phyloP scores from a whole-genome alignment of 2,888 invertebrate genomes.

The Meloe dianella region DNA sequence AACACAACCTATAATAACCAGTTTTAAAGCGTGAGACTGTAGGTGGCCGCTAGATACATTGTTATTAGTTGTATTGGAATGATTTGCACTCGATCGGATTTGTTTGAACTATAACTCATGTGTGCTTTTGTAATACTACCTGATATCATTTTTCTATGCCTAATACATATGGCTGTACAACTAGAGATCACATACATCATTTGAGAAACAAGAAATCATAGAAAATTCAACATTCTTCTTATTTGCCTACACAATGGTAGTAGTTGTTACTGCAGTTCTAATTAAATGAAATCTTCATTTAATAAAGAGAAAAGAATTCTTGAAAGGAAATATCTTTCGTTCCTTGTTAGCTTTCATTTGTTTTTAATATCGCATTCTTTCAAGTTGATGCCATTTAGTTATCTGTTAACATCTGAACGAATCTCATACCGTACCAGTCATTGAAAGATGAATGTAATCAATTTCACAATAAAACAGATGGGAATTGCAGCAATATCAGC shows the following conservation, averaged over 20 bases:
- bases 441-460: not conserved
- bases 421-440: not conserved
- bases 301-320: not conserved
- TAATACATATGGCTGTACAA: not conserved
- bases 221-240: constrained; percentile 6
- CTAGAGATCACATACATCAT: constrained; percentile 4
- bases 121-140: constrained; percentile 31
- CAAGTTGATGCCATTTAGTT: not conserved
- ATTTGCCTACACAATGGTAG: not conserved
- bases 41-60: constrained; percentile 52
- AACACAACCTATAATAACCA: constrained; percentile 44
- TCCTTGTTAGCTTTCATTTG: not conserved
- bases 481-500: not conserved
- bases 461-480: not conserved
- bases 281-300: not conserved
- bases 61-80: constrained; percentile 49
- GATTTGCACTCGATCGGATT: constrained; percentile 46
- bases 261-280: not conserved
- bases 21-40: constrained; percentile 53
- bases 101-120: constrained; percentile 40
- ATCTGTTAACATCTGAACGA: not conserved
- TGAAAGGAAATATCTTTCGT: not conserved
- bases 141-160: constrained; percentile 10
- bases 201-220: not conserved
- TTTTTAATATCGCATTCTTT: constrained; percentile 1